Evolutionary conservation across 2,888 invertebrate genomes (phyloP), one percentile per base, ranked within the genome.

Genomic region (Physocephala rufipes): DNA sequence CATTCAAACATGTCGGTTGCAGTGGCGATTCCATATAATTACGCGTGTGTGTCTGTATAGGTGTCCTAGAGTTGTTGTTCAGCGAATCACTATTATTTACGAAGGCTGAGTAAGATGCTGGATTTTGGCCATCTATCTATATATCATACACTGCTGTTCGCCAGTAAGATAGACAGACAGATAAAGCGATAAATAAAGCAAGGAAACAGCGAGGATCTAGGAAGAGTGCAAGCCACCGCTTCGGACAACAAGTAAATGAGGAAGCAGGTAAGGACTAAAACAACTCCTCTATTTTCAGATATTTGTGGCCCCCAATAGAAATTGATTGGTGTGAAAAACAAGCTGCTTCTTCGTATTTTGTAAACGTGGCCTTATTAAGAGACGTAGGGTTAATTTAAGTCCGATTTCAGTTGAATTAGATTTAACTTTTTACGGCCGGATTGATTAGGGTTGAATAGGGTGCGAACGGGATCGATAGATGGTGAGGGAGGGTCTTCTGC

Each of bases 71-170:
- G 64, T 21, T 64, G 69, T 30, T 71, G 51, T 65, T 47, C 67
- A 75, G 73, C 70, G 71, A 64, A 76, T 74, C 74, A 75, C 74
- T 74, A 76, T 62, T 68, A 71, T 73, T 74, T 75, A 67, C 75
- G 74, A 71, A 71, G 74, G 73, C 66, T 76, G 74, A 73, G 71
- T 72, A 73, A 73, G 74, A 70, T 73, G 55, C 68, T 51, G 49
- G 51, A 36, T 19, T 68, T 68, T 72, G 71, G 71, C 73, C 73
- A 76, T 76, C 73, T 75, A 75, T 75, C 75, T 76, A 74, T 67
- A 73, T 75, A 71, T 74, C 73, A 74, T 26, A 28, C 73, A 72
- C 70, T 70, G 73, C 64, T 66, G 70, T 24, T 24, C 9, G 36
- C 19, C 55, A 43, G 45, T 47, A n/a, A 21, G 43, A 51, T 16